phyloP scores from a whole-genome alignment of 2,797 vertebrate genomes.

The Peromyscus aztecus region DNA sequence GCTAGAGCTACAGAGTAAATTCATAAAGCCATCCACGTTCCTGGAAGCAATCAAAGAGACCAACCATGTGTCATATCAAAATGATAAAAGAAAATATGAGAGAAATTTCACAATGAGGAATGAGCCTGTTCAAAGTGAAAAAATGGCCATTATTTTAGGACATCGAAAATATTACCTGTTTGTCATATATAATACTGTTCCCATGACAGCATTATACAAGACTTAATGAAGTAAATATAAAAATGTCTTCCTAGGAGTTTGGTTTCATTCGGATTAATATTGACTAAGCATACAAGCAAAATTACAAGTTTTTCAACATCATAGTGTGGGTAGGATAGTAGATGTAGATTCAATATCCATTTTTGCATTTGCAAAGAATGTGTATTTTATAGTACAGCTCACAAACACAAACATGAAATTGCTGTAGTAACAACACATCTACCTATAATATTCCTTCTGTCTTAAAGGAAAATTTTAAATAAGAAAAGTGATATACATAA shows the following conservation, averaged over 20 bases:
- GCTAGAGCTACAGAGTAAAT: neutral
- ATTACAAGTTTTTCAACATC: neutral
- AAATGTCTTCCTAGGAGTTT: constrained; percentile 11
- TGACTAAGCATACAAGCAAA: neutral
- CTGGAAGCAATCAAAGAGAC: constrained; percentile 17
- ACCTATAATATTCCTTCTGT: neutral
- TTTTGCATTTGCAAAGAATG: neutral
- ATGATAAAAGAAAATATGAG: neutral
- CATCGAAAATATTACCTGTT: neutral
- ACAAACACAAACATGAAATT: neutral
- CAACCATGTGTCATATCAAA: neutral
- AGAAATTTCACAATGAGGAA: constrained; percentile 12
- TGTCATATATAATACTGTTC: neutral
- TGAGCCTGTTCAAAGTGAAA: neutral
- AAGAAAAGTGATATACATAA: neutral
- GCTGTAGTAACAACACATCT: neutral
- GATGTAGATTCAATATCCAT: neutral
- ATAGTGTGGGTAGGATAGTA: too few species aligned
- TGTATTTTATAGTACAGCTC: neutral
- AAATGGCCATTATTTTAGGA: neutral
- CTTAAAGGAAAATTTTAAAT: neutral
- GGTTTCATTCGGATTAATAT: neutral
- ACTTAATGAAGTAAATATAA: neutral
- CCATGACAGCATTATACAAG: neutral
- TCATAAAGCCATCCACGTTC: neutral